Evolutionary conservation across 2,888 invertebrate species (phyloP), one percentile per base, ranked within the genome.

Genomic region (Calameuta pallipes): DNA sequence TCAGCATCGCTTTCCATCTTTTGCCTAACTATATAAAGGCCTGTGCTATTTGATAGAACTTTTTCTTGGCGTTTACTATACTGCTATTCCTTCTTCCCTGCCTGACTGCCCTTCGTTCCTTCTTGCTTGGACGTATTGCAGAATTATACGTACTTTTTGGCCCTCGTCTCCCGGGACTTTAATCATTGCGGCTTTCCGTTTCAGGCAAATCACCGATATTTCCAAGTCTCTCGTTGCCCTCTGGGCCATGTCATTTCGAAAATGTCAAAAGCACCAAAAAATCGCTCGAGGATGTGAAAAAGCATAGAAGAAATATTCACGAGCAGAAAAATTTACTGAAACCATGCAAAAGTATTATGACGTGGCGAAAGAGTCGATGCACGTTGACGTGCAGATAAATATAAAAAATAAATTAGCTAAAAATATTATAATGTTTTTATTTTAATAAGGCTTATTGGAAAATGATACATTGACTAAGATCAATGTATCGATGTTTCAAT

Each of bases 91-190:
- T 56, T 9, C 56, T 9, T 1, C 1, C 56, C 23, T 23, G 6
- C 23, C 41, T 6, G 9, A 6, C 9, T 56, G 23, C 56, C 56
- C 56, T 23, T 36, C 31, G 31, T 31, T 36, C 9, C 23, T 15
- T 56, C 23, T 15, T 71, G 12, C 23, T 33, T 34, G 31, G 15
- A 71, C 31, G 71, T 71, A 71, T 71, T 9, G 71, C 71, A 31
- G 71, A 71, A 71, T 71, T 71, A 71, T 71, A 71, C 71, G 71
- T 13, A 71, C 33, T 33, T 33, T 71, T 71, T 71, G n/a, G 15
- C 71, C 23, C 56, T 23, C 56, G 6, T 9, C 56, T 56, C 41
- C 15, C 13, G 41, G 41, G 15, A 15, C 41, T 41, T 41, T 41
- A 41, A 41, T 41, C 41, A 41, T 41, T 41, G 15, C 23, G 56